Percentiles rank a stretch among this genome's conserved stretches.
Conservation (phyloP, 2,888 invertebrate species). For the Rotaria sp. region DNA sequence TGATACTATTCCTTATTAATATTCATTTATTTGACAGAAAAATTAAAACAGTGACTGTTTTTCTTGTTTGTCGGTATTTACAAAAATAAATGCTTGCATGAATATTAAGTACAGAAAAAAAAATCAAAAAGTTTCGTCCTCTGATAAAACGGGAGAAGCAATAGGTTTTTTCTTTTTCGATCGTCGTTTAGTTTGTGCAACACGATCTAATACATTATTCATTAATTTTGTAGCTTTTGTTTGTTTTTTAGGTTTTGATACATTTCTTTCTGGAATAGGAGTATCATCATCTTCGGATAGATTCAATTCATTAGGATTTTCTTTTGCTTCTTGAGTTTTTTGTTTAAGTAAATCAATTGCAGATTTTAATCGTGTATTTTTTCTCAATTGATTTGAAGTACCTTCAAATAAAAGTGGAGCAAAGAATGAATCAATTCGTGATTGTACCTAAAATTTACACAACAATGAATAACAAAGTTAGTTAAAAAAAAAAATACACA, state of each 20-base stretch:
- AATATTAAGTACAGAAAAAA: background rate
- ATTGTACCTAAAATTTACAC: background rate
- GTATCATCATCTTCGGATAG: background rate
- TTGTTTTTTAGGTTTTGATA: background rate
- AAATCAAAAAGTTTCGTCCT: background rate
- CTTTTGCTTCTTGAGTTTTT: background rate
- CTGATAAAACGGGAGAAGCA: background rate
- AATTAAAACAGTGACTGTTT: background rate
- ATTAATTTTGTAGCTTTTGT: background rate
- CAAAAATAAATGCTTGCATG: background rate
- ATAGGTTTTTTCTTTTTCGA: background rate
- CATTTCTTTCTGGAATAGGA: background rate
- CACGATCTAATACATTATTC: background rate
- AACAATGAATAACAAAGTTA: no score
- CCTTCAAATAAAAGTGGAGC: background rate
- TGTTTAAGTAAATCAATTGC: background rate
- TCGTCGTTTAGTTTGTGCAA: background rate
- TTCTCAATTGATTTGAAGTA: background rate
- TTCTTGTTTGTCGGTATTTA: background rate
- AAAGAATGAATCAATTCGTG: slow-evolving; percentile 14
- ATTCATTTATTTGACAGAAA: background rate
- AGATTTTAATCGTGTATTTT: background rate
- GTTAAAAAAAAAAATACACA: background rate
- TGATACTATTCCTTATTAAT: background rate
- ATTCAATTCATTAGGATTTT: background rate